Evolutionary conservation across 1,140 invertebrate species (phyloP), one percentile per base, ranked within the genome.

Genomic region (Drosophila burlai): DNA sequence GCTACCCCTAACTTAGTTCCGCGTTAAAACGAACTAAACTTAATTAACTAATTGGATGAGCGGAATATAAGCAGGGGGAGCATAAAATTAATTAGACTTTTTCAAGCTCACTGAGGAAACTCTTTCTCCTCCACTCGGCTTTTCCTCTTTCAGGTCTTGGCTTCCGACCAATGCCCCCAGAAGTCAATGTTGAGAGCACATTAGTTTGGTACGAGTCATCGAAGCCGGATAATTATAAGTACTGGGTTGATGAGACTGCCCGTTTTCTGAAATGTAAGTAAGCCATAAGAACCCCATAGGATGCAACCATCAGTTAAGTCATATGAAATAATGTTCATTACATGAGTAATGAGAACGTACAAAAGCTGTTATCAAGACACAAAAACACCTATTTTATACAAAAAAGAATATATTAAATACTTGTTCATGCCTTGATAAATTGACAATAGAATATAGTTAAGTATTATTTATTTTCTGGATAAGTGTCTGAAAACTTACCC

Each of bases 121-220:
- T 60, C 43, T 42, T 29, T 54, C 15, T 26, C 15, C 54, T 16
- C 15, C 36, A 38, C 15, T 40, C 24, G 36, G 9, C 38, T 31
- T 42, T 40, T 1, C 31, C 16, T 46, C 45, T 47, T 40, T 31
- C 91, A 96, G 97, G 97, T 92, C 95, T 99, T 86, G 98, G 98
- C 77, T 99, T 99, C 94, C 94, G 98, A 86, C 98, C 98, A 59
- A 97, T 98, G 95, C 98, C 98, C 42, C 96, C 96, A 78, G 95
- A 95, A 66, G 95, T 95, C 66, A 98, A 98, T 93, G 96, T 98
- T 83, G 97, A 98, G 93, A 98, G 97, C 92, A 98, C 98, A 52
- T 95, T 99, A 62, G 97, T 99, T 92, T 98, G 97, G 96, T 98
- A 98, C 94, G 96, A 96, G 93, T 95, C 96, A 76, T 96, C 95